Evolutionary conservation across 2,888 invertebrate genomes (phyloP).

Genomic region (Choreutis nemorana): DNA sequence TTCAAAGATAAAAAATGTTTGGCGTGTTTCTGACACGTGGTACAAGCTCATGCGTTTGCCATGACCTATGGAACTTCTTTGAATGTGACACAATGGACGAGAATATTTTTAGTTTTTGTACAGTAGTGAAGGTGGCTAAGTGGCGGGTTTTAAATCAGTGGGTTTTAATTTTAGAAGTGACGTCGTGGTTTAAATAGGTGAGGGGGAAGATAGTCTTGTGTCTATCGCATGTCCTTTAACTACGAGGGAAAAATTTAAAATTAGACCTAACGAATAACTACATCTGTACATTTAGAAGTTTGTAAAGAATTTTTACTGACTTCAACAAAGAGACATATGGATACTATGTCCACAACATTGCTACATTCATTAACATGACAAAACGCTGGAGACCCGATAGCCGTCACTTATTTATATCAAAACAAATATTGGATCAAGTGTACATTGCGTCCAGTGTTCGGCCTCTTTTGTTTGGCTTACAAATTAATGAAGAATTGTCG

Average conservation of each 20-base stretch:
- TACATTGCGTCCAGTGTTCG: slow-evolving; percentile 49
- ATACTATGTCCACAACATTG: slow-evolving; percentile 39
- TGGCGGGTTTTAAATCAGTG: slow-evolving; percentile 62
- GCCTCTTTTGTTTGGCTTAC: slow-evolving; percentile 43
- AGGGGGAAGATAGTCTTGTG: slow-evolving; percentile 59
- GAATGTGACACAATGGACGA: slow-evolving; percentile 57
- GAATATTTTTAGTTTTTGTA: slow-evolving; percentile 64
- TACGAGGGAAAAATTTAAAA: slow-evolving; percentile 10
- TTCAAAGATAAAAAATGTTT: slow-evolving; percentile 64
- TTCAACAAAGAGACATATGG: slow-evolving; percentile 27
- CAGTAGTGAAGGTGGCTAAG: slow-evolving; percentile 59
- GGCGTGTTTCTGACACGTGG: slow-evolving; percentile 65
- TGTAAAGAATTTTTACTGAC: slow-evolving; percentile 10
- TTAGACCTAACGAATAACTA: neutral
- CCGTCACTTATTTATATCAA: slow-evolving; percentile 55
- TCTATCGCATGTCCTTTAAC: slow-evolving; percentile 49
- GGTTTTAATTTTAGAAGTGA: slow-evolving; percentile 63
- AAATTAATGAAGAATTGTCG: slow-evolving; percentile 59
- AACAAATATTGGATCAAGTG: slow-evolving; percentile 63
- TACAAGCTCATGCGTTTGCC: slow-evolving; percentile 47
- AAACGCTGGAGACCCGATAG: slow-evolving; percentile 45
- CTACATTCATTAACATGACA: slow-evolving; percentile 55
- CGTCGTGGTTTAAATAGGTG: slow-evolving; percentile 41
- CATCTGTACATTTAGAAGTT: slow-evolving; percentile 23
- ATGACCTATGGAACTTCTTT: slow-evolving; percentile 65